These are phyloP conservation scores for Yasuhikotakia modesta DNA, from an alignment of 2,797 vertebrate species.

Conservation along the genomic window DNA sequence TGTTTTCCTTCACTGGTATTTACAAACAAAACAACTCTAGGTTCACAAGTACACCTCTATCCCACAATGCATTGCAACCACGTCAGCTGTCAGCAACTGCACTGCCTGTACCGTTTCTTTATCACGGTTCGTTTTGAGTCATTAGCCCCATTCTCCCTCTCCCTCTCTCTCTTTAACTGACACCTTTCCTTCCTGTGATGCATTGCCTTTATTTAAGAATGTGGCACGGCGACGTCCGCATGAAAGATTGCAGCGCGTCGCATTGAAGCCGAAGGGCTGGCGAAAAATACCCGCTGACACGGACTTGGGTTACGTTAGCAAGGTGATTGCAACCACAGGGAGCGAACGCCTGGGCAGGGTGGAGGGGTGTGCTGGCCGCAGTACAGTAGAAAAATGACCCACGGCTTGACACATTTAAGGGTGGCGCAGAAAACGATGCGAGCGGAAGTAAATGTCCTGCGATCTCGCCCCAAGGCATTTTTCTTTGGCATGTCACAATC, in stretches of 20 bases:
- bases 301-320: constrained; percentile 63
- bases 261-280: constrained; percentile 68
- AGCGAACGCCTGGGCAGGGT: constrained; percentile 42
- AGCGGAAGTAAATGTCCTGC: constrained; percentile 26
- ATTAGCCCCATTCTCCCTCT: constrained; percentile 42
- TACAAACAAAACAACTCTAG: background rate
- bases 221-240: constrained; percentile 74
- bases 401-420: constrained; percentile 57
- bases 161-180: constrained; percentile 61
- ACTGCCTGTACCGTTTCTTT: constrained; percentile 36
- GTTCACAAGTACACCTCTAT: background rate
- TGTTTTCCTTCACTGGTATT: background rate
- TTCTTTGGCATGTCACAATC: constrained; percentile 51
- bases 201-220: constrained; percentile 80
- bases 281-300: constrained; percentile 73
- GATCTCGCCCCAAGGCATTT: constrained; percentile 6
- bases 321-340: constrained; percentile 64
- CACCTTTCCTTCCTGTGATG: constrained; percentile 71
- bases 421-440: constrained; percentile 29
- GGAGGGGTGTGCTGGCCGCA: constrained; percentile 52
- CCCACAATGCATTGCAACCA: constrained; percentile 31
- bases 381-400: constrained; percentile 63
- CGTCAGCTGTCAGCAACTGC: constrained; percentile 3
- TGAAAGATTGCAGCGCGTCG: constrained; percentile 77
- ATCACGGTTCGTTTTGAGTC: constrained; percentile 50